Conservation (phyloP, 2,113 vertebrate genomes). For the Spizaetus ornatus region DNA sequence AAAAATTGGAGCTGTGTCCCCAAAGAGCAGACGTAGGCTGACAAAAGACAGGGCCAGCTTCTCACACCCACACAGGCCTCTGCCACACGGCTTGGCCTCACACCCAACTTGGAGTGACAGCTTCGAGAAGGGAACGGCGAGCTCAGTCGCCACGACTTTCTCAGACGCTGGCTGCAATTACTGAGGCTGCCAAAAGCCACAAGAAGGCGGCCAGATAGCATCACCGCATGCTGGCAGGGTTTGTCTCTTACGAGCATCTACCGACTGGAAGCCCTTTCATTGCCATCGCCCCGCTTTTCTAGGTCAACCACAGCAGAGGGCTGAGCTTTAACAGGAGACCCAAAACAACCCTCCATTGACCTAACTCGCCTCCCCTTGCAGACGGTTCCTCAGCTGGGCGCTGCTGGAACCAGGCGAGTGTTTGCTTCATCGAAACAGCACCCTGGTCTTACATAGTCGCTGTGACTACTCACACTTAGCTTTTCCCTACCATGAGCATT, state of each 20-base stretch:
- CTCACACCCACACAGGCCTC: neutral
- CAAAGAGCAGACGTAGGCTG: neutral
- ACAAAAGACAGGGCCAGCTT: neutral
- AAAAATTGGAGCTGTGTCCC: neutral
- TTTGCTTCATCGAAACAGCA: neutral
- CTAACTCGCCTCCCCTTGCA: neutral
- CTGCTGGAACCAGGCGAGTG: neutral
- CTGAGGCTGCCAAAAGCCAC: neutral
- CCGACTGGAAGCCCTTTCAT: neutral
- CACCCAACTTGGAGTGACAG: neutral
- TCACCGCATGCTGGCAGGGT: neutral
- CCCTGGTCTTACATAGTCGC: neutral
- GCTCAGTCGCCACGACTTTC: neutral
- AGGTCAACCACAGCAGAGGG: neutral
- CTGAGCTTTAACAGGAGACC: neutral
- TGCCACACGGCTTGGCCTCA: neutral
- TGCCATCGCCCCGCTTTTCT: neutral
- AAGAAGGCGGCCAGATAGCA: neutral
- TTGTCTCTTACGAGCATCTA: neutral
- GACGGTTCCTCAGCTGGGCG: neutral
- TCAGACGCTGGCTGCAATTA: neutral
- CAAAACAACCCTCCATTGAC: neutral
- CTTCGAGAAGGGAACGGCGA: rapidly evolving
- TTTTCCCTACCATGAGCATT: neutral
- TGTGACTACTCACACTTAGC: rapidly evolving